Evolutionary conservation across 1,140 invertebrate species (phyloP).

Genomic region (Euschistus heros): DNA sequence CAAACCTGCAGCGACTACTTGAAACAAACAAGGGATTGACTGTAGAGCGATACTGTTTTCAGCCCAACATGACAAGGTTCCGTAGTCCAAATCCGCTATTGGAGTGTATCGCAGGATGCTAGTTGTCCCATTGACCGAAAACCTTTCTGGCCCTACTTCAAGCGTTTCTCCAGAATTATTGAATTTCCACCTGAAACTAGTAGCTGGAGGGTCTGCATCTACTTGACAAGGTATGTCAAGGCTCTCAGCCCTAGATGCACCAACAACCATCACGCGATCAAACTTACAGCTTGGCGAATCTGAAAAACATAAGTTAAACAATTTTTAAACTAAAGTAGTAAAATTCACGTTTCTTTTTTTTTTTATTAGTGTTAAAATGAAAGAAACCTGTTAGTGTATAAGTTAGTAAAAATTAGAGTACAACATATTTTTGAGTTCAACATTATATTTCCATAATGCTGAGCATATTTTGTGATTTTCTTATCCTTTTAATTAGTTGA

Average conservation of each 20-base stretch:
- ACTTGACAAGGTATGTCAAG: constrained; percentile 75
- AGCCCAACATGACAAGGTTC: constrained; percentile 65
- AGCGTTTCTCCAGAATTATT: constrained; percentile 78
- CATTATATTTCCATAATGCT: too few relatives aligned
- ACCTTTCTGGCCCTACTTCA: constrained; percentile 60
- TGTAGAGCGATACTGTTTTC: constrained; percentile 65
- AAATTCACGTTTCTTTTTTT: too few relatives aligned
- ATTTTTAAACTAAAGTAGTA: not conserved
- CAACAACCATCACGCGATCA: constrained; percentile 64
- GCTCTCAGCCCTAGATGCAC: constrained; percentile 69
- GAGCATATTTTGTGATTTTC: too few relatives aligned
- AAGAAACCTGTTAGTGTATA: too few relatives aligned
- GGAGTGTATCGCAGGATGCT: constrained; percentile 44
- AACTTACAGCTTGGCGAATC: constrained; percentile 70
- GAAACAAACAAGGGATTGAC: constrained; percentile 63
- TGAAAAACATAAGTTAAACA: constrained; percentile 39
- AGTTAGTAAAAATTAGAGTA: too few relatives aligned
- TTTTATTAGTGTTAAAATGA: too few relatives aligned
- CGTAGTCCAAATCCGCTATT: constrained; percentile 50
- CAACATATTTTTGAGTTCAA: too few relatives aligned
- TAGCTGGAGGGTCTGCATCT: constrained; percentile 73
- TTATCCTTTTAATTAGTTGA: too few relatives aligned
- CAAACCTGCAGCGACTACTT: constrained; percentile 61
- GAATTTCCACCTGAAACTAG: constrained; percentile 80
- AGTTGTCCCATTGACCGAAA: constrained; percentile 40